Base-by-base conservation (phyloP, 2,797 vertebrate species). In the Sebastes melanostomus region DNA sequence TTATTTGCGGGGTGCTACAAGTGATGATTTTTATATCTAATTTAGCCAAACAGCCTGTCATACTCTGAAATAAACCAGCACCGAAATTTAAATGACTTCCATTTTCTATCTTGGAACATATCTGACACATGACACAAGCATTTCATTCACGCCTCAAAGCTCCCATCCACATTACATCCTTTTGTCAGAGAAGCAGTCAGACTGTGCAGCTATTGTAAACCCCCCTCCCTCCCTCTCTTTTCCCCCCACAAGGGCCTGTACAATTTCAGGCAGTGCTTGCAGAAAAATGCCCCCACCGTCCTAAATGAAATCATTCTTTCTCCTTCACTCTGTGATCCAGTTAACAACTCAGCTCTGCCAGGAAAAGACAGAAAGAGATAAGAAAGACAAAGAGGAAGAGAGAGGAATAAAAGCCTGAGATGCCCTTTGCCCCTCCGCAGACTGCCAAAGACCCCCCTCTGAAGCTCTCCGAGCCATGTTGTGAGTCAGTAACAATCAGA, bases 231-330 rank as follows among this genome's bases (percentile, higher is more conserved):
- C 25, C 24, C 7, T 10, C 58, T 18, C 14, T 60, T 34, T 50
- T 54, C 68, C 82, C 68, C 82, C 59, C 66, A 75, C 81, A 73
- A 81, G 79, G 80, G 80, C 29, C 89, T 85, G 85, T 29, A 87
- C 73, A 89, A 70, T 91, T 89, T 89, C 79, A 90, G 83, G 79
- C 87, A 60, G 86, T 56, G 82, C 80, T 85, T 80, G 76, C 75
- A 82, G 69, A 84, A 91, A 91, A 90, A 87, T 80, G 78, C 77
- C 77, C 83, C 82, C 79, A 62, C 77, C 77, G 7, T 74, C 83
- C 80, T 89, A 77, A 93, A 92, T 88, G 87, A 91, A 93, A 91
- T 91, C 88, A 86, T 86, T 92, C 90, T 91, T 80, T 87, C 85
- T 83, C 61, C 71, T 66, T 66, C 80, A 77, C 80, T 59, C 82